Base-by-base conservation (phyloP, 2,888 invertebrate species). In the Eugnorisma glareosa region DNA sequence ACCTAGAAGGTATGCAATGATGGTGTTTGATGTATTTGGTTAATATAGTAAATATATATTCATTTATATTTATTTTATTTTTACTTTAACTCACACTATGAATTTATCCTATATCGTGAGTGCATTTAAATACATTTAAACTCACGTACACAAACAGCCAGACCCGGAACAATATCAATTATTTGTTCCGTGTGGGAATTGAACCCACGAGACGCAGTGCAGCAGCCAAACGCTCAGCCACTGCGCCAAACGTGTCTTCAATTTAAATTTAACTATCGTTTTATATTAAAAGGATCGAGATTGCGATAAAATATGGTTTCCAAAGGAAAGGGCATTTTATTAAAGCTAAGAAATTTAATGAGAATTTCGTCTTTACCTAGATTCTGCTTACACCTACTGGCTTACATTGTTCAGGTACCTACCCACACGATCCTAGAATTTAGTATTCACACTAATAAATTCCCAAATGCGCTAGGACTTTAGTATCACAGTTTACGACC, bases 391-490 rank as follows among this genome's bases (percentile, higher is more conserved):
- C 59, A 4, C 31, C 10, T 21, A n/a, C 13, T 0, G 28, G 59
- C 10, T 31, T 21, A 31, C 28, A 57, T 15, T 28, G 57, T 28
- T 7, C 1, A n/a, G 11, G 13, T 18, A 15, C 11, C 4, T 51
- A 4, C 57, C 61, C 15, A 28, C 37, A 21, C 13, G 45, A 70
- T 37, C 28, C 18, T 2, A 37, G 28, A 7, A 66, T 66, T n/a
- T 57, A 37, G 64, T 76, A 76, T 75, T 75, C 75, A 75, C 35
- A 59, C 31, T 59, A 18, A 28, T 64, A 40, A n/a, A 75, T 45
- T 35, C 75, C 24, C 21, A 45, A 45, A 75, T 45, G 75, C 35
- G 28, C 21, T 75, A 45, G 18, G 45, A 75, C 15, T 76, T 75
- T 75, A 64, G 28, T 66, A 66, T 45, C 54, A 66, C 24, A 75